Percentiles rank a stretch among this genome's conserved stretches.
Conservation (phyloP, 2,113 vertebrate species). For the Scalopus aquaticus region DNA sequence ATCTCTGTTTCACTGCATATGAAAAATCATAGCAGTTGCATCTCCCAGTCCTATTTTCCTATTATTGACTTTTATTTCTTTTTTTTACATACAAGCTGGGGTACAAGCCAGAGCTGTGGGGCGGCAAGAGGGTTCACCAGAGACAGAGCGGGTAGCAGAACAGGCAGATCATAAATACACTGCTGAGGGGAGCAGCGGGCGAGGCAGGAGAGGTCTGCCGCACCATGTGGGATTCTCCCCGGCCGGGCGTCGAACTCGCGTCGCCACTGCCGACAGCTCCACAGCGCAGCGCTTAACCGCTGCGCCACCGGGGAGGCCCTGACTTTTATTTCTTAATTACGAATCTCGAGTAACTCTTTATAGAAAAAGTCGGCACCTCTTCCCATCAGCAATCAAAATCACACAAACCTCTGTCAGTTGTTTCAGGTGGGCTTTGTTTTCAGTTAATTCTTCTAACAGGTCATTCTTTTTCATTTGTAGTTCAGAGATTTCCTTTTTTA, state of each 20-base stretch:
- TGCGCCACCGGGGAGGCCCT: too few species aligned
- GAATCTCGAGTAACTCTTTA: background rate
- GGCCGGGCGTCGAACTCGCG: too few species aligned
- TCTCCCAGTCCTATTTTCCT: background rate
- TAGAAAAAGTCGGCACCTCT: background rate
- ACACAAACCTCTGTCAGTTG: constrained; percentile 90
- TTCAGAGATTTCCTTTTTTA: constrained; percentile 89
- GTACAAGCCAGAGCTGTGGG: too few species aligned
- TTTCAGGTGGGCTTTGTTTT: constrained; percentile 89
- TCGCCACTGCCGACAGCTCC: too few species aligned
- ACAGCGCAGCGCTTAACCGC: too few species aligned
- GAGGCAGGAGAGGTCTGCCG: too few species aligned
- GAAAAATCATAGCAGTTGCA: background rate
- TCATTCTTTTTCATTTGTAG: constrained; percentile 87
- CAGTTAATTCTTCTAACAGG: constrained; percentile 89
- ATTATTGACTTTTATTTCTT: background rate
- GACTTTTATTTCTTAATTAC: background rate
- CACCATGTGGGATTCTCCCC: too few species aligned
- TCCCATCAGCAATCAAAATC: background rate
- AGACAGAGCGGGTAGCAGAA: too few species aligned
- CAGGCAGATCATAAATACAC: too few species aligned
- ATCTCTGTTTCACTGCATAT: background rate
- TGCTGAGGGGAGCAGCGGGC: too few species aligned
- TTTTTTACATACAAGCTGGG: too few species aligned
- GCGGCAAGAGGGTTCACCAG: too few species aligned